phyloP scores from a whole-genome alignment of 2,113 vertebrate species.

The Sporophila hypoxantha region DNA sequence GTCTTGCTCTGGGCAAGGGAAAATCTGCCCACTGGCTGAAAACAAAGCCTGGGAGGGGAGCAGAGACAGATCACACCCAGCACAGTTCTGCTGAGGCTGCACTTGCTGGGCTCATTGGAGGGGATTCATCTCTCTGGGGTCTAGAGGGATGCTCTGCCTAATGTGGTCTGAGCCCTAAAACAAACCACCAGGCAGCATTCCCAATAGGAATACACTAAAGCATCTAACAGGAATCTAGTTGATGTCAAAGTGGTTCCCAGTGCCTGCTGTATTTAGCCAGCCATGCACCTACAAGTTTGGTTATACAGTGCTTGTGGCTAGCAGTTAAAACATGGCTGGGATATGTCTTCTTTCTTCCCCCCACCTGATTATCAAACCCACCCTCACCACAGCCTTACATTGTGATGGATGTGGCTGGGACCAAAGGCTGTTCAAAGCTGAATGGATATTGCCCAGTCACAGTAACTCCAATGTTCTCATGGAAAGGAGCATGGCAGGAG shows the following conservation, averaged over 20 bases:
- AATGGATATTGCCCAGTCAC: fast-evolving
- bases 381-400: background rate
- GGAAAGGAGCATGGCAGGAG: background rate
- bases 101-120: fast-evolving
- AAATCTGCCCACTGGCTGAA: background rate
- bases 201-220: background rate
- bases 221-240: background rate
- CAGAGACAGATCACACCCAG: background rate
- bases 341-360: background rate
- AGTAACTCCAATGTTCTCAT: fast-evolving
- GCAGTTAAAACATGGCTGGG: background rate
- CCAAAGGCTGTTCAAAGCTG: background rate
- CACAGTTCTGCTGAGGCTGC: background rate
- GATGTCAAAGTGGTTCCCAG: background rate
- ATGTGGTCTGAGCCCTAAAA: background rate
- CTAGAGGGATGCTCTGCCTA: background rate
- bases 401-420: background rate
- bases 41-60: background rate
- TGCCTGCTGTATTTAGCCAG: background rate
- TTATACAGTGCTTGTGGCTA: background rate
- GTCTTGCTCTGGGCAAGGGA: background rate
- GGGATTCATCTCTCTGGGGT: fast-evolving
- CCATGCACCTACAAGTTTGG: background rate
- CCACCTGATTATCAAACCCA: background rate
- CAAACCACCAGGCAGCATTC: background rate